A percentile compares a stretch with the other conserved stretches of the same genome.
Evolutionary conservation across 2,113 vertebrate genomes (phyloP).

Genomic region (Cyphotilapia sp.): DNA sequence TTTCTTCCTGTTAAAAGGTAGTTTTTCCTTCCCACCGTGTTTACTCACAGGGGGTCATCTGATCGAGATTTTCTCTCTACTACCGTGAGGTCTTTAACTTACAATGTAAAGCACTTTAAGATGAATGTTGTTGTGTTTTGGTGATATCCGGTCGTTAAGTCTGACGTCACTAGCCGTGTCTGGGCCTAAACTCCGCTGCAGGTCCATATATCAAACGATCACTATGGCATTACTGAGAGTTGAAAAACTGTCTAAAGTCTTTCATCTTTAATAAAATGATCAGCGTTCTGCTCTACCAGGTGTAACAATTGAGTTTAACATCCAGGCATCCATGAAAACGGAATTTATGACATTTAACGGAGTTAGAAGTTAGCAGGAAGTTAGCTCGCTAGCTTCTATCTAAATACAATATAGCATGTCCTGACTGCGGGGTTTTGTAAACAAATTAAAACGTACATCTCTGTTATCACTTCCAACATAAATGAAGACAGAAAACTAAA

Average conservation of each 20-base stretch:
- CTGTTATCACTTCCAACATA: too few species aligned
- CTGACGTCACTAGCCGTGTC: fast-evolving
- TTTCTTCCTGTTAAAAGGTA: not conserved
- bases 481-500: too few species aligned
- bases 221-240: not conserved
- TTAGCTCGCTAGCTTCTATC: not conserved
- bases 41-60: not conserved
- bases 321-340: not conserved
- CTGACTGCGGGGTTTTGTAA: fast-evolving
- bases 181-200: not conserved
- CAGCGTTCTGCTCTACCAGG: not conserved
- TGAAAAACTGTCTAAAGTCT: not conserved
- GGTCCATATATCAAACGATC: not conserved
- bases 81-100: not conserved
- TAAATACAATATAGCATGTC: not conserved
- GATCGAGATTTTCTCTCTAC: not conserved
- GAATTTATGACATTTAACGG: not conserved
- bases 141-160: not conserved
- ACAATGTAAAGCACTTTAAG: not conserved
- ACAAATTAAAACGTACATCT: not conserved
- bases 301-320: not conserved
- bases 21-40: not conserved
- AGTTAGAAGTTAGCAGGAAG: not conserved
- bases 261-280: not conserved
- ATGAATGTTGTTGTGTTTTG: not conserved